phyloP scores from a whole-genome alignment of 2,113 vertebrate species.

The Uropsilus gracilis region DNA sequence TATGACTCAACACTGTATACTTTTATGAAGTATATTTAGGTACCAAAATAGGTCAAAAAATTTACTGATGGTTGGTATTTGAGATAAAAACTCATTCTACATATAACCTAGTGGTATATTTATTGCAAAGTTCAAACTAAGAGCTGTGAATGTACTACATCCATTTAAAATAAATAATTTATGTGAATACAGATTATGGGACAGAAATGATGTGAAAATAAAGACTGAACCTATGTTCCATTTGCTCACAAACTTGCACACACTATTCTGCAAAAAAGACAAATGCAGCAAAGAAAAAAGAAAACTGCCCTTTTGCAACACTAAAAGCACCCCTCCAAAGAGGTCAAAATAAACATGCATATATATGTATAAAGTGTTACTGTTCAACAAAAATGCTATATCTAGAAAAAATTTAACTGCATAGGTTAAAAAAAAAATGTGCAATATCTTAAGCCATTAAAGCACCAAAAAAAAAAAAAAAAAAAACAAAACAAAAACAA shows the following conservation, averaged over 20 bases:
- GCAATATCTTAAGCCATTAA: slow-evolving; percentile 90
- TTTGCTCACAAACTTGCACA: slow-evolving; percentile 76
- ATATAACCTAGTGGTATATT: slow-evolving; percentile 56
- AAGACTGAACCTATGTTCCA: slow-evolving; percentile 74
- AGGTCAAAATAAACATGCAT: slow-evolving; percentile 74
- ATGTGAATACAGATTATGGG: slow-evolving; percentile 67
- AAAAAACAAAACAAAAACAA: slow-evolving; percentile 64
- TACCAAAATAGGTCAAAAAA: slow-evolving; percentile 21
- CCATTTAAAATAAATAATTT: slow-evolving; percentile 75
- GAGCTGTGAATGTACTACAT: slow-evolving; percentile 57
- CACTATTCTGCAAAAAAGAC: slow-evolving; percentile 74
- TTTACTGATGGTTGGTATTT: slow-evolving; percentile 36
- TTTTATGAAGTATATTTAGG: slow-evolving; percentile 4
- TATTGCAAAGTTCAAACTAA: slow-evolving; percentile 55
- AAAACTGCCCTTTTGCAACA: slow-evolving; percentile 77
- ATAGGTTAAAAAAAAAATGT: slow-evolving; percentile 90
- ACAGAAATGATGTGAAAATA: slow-evolving; percentile 59
- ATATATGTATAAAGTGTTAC: slow-evolving; percentile 86
- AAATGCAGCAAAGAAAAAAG: slow-evolving; percentile 69
- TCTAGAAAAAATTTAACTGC: slow-evolving; percentile 87
- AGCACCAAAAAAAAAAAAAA: slow-evolving; percentile 84
- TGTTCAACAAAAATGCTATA: slow-evolving; percentile 84
- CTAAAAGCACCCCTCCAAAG: slow-evolving; percentile 75
- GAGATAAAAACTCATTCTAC: slow-evolving; percentile 57
- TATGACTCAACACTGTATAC: slow-evolving; percentile 29